A percentile compares a stretch with the other conserved stretches of the same genome.
Evolutionary conservation across 1,140 invertebrate genomes (phyloP).

Genomic region (Drosophila sp.): DNA sequence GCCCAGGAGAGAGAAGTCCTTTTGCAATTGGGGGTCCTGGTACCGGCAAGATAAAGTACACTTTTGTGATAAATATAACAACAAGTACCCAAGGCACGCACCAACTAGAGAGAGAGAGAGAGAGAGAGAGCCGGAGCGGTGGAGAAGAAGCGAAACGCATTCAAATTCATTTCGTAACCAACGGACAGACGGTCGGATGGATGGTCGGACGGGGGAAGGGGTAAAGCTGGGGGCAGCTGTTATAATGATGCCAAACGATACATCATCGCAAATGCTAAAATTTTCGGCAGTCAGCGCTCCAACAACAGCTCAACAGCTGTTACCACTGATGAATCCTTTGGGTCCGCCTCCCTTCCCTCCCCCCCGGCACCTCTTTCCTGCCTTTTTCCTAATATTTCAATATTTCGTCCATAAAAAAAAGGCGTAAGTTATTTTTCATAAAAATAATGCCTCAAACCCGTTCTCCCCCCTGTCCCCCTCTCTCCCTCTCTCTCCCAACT

Average conservation of each 20-base stretch:
- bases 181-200: background rate
- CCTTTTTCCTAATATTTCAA: constrained; percentile 68
- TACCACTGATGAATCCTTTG: constrained; percentile 80
- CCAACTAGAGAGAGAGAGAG: constrained; percentile 50
- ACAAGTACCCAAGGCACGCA: constrained; percentile 79
- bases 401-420: constrained; percentile 74
- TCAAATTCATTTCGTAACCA: constrained; percentile 60
- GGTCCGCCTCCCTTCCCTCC: constrained; percentile 43
- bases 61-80: constrained; percentile 79
- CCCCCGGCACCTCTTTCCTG: background rate
- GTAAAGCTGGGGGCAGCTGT: constrained; percentile 57
- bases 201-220: background rate
- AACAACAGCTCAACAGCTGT: constrained; percentile 66
- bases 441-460: constrained; percentile 22
- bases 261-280: constrained; percentile 81
- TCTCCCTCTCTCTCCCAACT: constrained; percentile 9
- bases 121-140: constrained; percentile 37
- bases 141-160: constrained; percentile 54
- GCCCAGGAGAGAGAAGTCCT: constrained; percentile 43
- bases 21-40: constrained; percentile 26
- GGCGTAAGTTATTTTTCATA: constrained; percentile 80
- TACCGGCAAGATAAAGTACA: constrained; percentile 75
- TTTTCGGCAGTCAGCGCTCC: constrained; percentile 63
- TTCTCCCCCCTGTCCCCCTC: background rate
- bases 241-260: constrained; percentile 79